Percentiles rank a stretch among this genome's conserved stretches.
Evolutionary conservation across 2,797 vertebrate genomes (phyloP).

Genomic region (Hippoglossus hippoglossus): DNA sequence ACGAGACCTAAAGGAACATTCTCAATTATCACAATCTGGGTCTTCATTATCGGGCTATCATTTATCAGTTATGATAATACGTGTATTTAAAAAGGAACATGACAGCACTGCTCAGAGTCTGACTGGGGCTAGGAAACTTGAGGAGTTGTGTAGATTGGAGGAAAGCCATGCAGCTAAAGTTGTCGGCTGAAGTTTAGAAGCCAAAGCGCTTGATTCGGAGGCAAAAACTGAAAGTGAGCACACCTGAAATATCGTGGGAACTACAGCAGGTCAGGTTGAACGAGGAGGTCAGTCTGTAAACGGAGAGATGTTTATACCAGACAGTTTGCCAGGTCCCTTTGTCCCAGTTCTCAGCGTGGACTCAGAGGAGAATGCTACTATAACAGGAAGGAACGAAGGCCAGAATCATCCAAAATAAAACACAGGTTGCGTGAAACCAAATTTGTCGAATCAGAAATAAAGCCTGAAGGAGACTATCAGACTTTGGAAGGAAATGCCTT

Average conservation of each 20-base stretch:
- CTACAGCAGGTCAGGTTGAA: too few relatives aligned
- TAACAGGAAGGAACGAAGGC: background rate
- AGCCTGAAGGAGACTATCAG: background rate
- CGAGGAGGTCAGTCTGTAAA: too few relatives aligned
- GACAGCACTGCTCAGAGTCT: too few relatives aligned
- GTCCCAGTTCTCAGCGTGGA: background rate
- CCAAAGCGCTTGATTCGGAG: background rate
- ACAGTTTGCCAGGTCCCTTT: slow-evolving; percentile 3
- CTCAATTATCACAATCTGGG: background rate
- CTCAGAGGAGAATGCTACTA: background rate
- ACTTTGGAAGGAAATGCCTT: background rate
- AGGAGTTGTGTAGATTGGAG: too few relatives aligned
- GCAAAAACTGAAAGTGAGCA: background rate
- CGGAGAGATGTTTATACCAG: too few relatives aligned
- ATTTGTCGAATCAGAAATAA: background rate
- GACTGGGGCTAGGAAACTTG: too few relatives aligned
- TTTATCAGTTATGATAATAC: too few relatives aligned
- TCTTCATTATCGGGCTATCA: too few relatives aligned
- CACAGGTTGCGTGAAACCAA: background rate
- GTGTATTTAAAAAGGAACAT: too few relatives aligned
- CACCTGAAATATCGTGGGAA: background rate
- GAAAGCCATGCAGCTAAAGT: background rate
- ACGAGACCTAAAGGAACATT: slow-evolving; percentile 9
- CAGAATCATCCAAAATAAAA: background rate
- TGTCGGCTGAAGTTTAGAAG: background rate